phyloP scores from a whole-genome alignment of 2,888 invertebrate species.

The Dimorphilus gyrociliatus region DNA sequence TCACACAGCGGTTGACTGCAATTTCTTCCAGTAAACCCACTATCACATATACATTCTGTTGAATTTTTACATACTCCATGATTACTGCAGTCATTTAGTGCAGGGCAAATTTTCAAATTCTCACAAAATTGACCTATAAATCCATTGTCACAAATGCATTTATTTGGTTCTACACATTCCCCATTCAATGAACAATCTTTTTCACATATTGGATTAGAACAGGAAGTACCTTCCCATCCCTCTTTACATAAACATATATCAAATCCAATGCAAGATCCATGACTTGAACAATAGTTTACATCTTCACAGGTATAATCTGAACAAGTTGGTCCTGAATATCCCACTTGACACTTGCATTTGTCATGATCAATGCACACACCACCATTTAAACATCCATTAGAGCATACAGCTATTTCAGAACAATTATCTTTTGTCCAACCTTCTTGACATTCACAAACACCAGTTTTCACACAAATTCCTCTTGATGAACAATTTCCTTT shows the following conservation, averaged over 20 bases:
- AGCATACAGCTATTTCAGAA: too few species aligned
- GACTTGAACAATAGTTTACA: neutral
- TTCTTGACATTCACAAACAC: too few species aligned
- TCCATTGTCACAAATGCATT: neutral
- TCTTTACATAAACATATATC: conserved; percentile 1
- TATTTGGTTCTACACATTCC: neutral
- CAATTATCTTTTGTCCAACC: too few species aligned
- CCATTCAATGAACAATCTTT: conserved; percentile 1
- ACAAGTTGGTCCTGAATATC: neutral
- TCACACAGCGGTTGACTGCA: conserved; percentile 1
- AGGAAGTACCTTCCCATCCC: conserved; percentile 1
- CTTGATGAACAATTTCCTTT: too few species aligned
- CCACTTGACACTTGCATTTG: conserved; percentile 1
- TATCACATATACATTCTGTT: conserved; percentile 1
- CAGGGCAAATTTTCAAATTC: neutral
- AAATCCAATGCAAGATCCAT: conserved; percentile 1
- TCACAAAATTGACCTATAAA: neutral
- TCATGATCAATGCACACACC: conserved; percentile 2
- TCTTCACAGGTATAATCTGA: conserved; percentile 1
- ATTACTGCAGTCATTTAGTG: conserved; percentile 1
- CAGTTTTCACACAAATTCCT: too few species aligned
- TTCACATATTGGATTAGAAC: neutral
- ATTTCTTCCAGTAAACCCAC: conserved; percentile 1
- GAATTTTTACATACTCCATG: neutral
- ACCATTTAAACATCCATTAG: too few species aligned